Percentiles rank a stretch among this genome's conserved stretches.
These are phyloP conservation scores for Carcina quercana DNA, from an alignment of 2,888 invertebrate genomes.

Conservation along the genomic window DNA sequence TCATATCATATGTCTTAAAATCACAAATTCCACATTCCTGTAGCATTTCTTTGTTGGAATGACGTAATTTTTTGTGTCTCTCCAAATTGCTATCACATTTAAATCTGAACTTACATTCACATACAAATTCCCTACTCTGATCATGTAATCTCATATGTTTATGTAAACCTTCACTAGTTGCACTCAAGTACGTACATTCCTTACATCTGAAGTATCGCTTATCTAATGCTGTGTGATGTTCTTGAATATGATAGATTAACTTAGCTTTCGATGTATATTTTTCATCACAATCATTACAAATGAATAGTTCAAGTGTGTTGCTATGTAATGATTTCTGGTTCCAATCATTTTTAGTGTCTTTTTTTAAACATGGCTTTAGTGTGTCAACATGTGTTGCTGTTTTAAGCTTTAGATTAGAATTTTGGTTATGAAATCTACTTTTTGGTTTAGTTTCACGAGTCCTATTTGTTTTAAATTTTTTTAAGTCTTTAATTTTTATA, in stretches of 20 bases:
- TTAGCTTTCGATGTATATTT: neutral
- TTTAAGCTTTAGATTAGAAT: neutral
- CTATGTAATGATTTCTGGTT: no score
- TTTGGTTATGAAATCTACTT: no score
- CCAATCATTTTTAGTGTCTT: no score
- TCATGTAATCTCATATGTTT: neutral
- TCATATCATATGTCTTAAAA: neutral
- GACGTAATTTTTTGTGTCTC: neutral
- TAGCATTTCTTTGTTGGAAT: neutral
- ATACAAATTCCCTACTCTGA: neutral
- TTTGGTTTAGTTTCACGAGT: no score
- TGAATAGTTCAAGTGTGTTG: neutral
- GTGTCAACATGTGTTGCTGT: neutral
- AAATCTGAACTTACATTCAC: neutral
- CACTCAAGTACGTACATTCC: neutral
- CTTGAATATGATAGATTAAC: constrained; percentile 1
- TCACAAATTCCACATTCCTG: neutral
- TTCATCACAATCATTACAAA: constrained; percentile 1
- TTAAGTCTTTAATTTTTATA: no score
- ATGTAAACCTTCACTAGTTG: neutral
- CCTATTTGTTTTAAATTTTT: no score
- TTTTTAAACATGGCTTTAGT: neutral
- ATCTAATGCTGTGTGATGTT: neutral
- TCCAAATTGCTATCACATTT: neutral
- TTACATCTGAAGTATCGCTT: constrained; percentile 2